Evolutionary conservation across 2,113 vertebrate genomes (phyloP), one percentile per base, ranked within the genome.

Genomic region (Stigmatopora argus): DNA sequence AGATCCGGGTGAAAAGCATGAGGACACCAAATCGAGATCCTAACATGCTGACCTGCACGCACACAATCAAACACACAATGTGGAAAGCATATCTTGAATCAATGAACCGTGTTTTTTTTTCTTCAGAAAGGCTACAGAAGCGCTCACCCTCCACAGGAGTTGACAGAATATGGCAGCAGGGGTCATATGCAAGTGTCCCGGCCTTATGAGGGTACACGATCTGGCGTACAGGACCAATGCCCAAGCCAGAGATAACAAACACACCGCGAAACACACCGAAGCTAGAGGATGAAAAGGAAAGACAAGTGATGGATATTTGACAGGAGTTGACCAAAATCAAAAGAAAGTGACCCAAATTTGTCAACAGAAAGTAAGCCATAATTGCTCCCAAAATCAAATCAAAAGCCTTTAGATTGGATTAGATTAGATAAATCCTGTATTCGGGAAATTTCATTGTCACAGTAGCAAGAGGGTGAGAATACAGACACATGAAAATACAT

Each of bases 81-180:
- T 23, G 19, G 3, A 60, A 31, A 41, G 6, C 23, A 49, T 3
- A 34, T 17, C 17, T 19, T 23, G 5, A 35, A 35, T 35, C 14
- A 13, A 23, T 38, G 15, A 51, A 3, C 7, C 10, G 13, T 12
- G 57, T 56, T 31, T 41, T 18, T 53, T 62, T 41, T 18, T 49
- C 59, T 26, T 21, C 44, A 4, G 1, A 61, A 53, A 31, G 35
- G 47, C 48, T 38, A 62, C 57, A 88, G 69, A 65, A 83, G 87
- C 90, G 65, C 91, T 85, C 14, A 81, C 92, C 86, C 94, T 89
- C 94, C 94, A 94, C 48, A 95, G 84, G 64, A 94, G 89, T 79
- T 93, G 92, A 84, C 92, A 94, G 69, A 94, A 73, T 34, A 94
- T 75, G 66, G 93, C 88, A 0, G 83, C 55, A 0, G 92, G 91